Base-by-base conservation (phyloP, 2,888 invertebrate species). In the Ischnus inquisitorius region DNA sequence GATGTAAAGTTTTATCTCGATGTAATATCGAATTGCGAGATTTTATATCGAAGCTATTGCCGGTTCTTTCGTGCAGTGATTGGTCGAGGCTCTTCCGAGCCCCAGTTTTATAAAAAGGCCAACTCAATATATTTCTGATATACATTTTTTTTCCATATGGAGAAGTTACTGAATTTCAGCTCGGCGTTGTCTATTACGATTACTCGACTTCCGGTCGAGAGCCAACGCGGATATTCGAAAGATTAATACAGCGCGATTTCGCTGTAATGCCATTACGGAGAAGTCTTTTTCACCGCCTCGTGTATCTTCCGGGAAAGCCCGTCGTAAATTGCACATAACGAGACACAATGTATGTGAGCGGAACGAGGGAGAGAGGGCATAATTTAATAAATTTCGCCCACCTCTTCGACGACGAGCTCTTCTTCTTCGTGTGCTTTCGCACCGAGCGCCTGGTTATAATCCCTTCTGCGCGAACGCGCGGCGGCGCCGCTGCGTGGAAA, bases 261-360 rank as follows among this genome's bases (percentile, higher is more conserved):
- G 28, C 41, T 67, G 12, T 64, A 68, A 69, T 22, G 57, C 64
- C 68, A 75, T 79, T 71, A 48, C 72, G 54, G 16, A 65, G 72
- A 72, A 72, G 48, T 57, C 57, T n/a, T 41, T 72, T 72, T 28
- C 19, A 43, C n/a, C 22, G 16, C 28, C 39, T 39, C 80, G 14
- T 25, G 68, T 65, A 65, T 80, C 72, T 43, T 46, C 25, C 14
- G 46, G 3, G 16, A 62, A 68, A 72, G n/a, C 62, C 62, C 22
- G 43, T 80, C 77, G 64, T 84, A 84, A 81, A 80, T 84, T 74
- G 22, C 25, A n/a, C 39, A 46, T 68, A 84, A 84, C 80, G 83
- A 74, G 83, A 83, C 80, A 78, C 68, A 64, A 74, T 81, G 77
- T 25, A 68, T 69, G 48, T 43, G 67, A 62, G 28, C 4, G 62